These are phyloP conservation scores for Apostichopus parvimensis DNA, from an alignment of 35 echinoderm and acorn worm species.

Conservation along the genomic window DNA sequence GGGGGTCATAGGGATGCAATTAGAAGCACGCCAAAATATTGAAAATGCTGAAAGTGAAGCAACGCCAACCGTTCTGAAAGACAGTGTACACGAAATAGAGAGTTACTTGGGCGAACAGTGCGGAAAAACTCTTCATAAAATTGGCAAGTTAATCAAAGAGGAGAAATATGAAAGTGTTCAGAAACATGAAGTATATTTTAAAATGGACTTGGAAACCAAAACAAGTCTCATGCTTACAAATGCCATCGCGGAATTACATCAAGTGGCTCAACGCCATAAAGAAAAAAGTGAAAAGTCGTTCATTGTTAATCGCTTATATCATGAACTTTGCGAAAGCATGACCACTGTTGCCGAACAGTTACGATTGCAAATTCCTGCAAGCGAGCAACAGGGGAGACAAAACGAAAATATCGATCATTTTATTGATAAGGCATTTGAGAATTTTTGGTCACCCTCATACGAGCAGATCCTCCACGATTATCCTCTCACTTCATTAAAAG, in stretches of 20 bases:
- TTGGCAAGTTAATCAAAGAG: neutral
- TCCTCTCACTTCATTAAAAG: neutral
- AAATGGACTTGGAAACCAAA: neutral
- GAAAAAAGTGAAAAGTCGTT: neutral
- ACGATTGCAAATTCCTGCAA: neutral
- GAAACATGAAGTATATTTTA: neutral
- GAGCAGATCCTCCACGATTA: neutral
- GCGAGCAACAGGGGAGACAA: neutral
- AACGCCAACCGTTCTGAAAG: neutral
- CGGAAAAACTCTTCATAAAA: neutral
- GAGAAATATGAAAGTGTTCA: neutral
- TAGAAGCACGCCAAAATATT: neutral
- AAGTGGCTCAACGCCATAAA: neutral
- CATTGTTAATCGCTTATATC: neutral
- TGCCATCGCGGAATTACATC: neutral
- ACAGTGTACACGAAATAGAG: neutral
- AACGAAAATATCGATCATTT: neutral
- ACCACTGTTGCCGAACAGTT: neutral
- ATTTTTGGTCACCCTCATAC: neutral
- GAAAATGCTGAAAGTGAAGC: neutral
- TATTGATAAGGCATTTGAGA: neutral
- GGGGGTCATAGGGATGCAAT: neutral
- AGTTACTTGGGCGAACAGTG: neutral
- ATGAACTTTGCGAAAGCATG: neutral
- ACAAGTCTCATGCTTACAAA: neutral